Evolutionary conservation across 2,888 invertebrate genomes (phyloP), one percentile per base, ranked within the genome.

Genomic region (Ceriagrion tenellum): DNA sequence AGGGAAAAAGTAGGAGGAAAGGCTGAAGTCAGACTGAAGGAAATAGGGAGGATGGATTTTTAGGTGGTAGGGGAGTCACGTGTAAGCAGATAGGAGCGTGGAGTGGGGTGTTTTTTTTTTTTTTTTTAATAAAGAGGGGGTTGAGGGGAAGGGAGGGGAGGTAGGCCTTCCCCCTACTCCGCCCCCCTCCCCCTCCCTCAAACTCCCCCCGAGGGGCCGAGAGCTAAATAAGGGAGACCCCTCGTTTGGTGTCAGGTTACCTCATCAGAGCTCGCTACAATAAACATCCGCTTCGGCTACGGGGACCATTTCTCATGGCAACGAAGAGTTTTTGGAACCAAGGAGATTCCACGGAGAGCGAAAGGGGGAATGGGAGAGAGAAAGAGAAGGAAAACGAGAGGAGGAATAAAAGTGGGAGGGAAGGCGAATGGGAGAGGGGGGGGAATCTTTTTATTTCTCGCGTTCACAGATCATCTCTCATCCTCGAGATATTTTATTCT

Each of bases 181-280:
- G 4, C 47, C 8, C 47, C 47, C 47, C 47, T 47, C 8, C 47
- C 47, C 81, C 35, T 47, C n/a, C 69, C 13, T 59, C 59, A 16
- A n/a, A n/a, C 13, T 16, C 59, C 59, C 20, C 20, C 59, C 10
- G 59, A 59, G 40, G 63, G 63, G 30, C 63, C 59, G 26, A 93
- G 89, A 95, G 95, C 95, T 95, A 95, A 95, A 95, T 95, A 95
- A 95, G 95, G 95, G 89, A 95, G 95, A 95, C 56, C 40, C 40
- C 30, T 81, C 88, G 63, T 18, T 55, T 20, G 89, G 95, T 95
- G 89, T 95, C 95, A 26, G 88, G 95, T 95, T 95, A 95, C 95
- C 89, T 95, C 95, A 95, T 95, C 95, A 95, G 95, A 35, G 95
- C 56, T 59, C 59, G 88, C 95, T 95, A 95, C 95, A 95, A 95